Evolutionary conservation across 2,797 vertebrate genomes (phyloP).

Genomic region (Malacoctenus gilli): DNA sequence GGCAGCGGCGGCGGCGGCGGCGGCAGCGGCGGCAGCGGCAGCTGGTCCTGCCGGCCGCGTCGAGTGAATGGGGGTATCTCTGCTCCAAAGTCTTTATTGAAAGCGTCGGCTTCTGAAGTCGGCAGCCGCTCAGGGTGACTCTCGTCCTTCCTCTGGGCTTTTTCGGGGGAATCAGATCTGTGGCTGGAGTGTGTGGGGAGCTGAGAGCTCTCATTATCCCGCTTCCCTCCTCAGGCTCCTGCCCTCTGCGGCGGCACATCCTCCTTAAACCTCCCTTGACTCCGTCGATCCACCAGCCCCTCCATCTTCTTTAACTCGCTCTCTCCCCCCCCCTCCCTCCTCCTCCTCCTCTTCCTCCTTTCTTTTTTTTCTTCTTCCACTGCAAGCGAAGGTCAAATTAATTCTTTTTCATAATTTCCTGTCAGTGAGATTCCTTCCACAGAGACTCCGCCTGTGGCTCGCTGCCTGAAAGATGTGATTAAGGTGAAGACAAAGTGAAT

Average conservation of each 20-base stretch:
- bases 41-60: slow-evolving; percentile 7
- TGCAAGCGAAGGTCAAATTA: slow-evolving; percentile 78
- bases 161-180: slow-evolving; percentile 49
- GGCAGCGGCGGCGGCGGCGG: not conserved
- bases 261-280: slow-evolving; percentile 53
- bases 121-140: slow-evolving; percentile 45
- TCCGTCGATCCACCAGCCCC: slow-evolving; percentile 25
- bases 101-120: slow-evolving; percentile 42
- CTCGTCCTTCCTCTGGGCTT: slow-evolving; percentile 58
- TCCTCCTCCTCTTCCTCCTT: slow-evolving; percentile 1
- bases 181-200: slow-evolving; percentile 44
- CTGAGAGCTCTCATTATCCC: slow-evolving; percentile 70
- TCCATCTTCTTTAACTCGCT: slow-evolving; percentile 2
- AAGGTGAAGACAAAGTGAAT: slow-evolving; percentile 66
- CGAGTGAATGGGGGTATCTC: slow-evolving; percentile 20
- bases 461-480: slow-evolving; percentile 72
- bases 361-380: slow-evolving; percentile 37
- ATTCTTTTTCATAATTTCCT: slow-evolving; percentile 79
- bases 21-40: not conserved
- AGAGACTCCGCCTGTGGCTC: slow-evolving; percentile 60
- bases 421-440: slow-evolving; percentile 64
- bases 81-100: slow-evolving; percentile 44
- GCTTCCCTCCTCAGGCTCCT: slow-evolving; percentile 57
- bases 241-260: slow-evolving; percentile 58
- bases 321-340: slow-evolving; percentile 29